phyloP scores from a whole-genome alignment of 2,113 vertebrate species.

The Prinia subflava region DNA sequence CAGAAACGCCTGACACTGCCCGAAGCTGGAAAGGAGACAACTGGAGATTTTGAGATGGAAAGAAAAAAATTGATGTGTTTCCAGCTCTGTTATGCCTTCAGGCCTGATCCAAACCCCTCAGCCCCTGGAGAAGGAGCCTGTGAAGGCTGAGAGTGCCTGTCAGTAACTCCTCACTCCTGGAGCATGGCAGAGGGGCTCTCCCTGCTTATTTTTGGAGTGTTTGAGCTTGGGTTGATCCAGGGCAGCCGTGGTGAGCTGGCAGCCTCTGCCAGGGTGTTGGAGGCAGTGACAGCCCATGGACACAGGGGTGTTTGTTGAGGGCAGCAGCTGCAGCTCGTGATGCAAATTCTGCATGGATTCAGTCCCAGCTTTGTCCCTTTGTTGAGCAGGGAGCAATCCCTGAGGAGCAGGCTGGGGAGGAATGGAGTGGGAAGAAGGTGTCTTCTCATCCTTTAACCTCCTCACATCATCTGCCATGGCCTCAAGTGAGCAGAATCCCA shows the following conservation, averaged over 20 bases:
- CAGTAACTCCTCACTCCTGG: background rate
- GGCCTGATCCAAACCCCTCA: background rate
- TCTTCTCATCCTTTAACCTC: background rate
- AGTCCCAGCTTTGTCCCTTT: constrained; percentile 5
- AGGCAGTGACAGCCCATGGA: background rate
- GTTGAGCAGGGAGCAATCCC: background rate
- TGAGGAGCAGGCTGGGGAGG: background rate
- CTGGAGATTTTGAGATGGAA: background rate
- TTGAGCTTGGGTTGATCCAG: background rate
- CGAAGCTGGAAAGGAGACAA: background rate
- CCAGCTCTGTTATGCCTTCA: background rate
- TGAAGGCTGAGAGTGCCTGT: background rate
- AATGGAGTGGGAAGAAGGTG: background rate
- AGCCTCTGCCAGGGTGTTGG: background rate
- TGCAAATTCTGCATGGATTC: background rate
- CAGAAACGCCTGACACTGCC: background rate
- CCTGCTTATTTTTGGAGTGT: background rate
- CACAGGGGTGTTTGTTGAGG: background rate
- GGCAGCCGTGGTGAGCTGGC: background rate
- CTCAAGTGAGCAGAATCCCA: background rate
- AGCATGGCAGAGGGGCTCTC: background rate
- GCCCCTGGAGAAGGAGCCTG: background rate
- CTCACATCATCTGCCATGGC: background rate
- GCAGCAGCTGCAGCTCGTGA: background rate
- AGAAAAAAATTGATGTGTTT: background rate